These are phyloP conservation scores for Sesamia nonagrioides DNA, from an alignment of 1,140 invertebrate genomes.

Conservation along the genomic window DNA sequence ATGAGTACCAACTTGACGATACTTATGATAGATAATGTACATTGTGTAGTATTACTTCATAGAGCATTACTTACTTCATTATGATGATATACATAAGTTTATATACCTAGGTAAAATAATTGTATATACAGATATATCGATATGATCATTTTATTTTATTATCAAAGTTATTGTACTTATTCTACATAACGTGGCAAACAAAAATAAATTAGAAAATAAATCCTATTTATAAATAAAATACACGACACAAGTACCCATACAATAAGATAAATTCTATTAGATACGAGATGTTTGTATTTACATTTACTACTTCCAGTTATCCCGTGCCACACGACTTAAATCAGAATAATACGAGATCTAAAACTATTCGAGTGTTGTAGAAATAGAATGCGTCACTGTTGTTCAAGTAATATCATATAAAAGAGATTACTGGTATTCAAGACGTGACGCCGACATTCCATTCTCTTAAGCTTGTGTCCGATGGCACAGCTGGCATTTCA, in stretches of 20 bases:
- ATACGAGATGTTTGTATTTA: slow-evolving; percentile 42
- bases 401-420: slow-evolving; percentile 50
- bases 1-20: background rate
- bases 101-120: too few species aligned
- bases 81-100: too few species aligned
- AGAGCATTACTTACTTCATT: too few species aligned
- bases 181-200: too few species aligned
- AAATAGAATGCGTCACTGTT: slow-evolving; percentile 42
- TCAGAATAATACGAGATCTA: slow-evolving; percentile 39
- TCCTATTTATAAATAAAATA: background rate
- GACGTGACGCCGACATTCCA: slow-evolving; percentile 63
- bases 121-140: too few species aligned
- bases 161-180: too few species aligned
- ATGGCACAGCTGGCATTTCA: slow-evolving; percentile 65
- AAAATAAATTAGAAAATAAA: too few species aligned
- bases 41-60: too few species aligned
- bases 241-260: background rate
- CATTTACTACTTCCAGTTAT: slow-evolving; percentile 43
- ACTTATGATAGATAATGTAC: too few species aligned
- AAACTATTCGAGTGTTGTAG: slow-evolving; percentile 38
- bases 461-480: slow-evolving; percentile 49
- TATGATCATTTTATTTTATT: too few species aligned
- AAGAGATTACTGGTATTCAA: slow-evolving; percentile 62
- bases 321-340: slow-evolving; percentile 41
- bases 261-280: slow-evolving; percentile 19